Conservation (phyloP, 2,797 vertebrate species). For the Otus scops region DNA sequence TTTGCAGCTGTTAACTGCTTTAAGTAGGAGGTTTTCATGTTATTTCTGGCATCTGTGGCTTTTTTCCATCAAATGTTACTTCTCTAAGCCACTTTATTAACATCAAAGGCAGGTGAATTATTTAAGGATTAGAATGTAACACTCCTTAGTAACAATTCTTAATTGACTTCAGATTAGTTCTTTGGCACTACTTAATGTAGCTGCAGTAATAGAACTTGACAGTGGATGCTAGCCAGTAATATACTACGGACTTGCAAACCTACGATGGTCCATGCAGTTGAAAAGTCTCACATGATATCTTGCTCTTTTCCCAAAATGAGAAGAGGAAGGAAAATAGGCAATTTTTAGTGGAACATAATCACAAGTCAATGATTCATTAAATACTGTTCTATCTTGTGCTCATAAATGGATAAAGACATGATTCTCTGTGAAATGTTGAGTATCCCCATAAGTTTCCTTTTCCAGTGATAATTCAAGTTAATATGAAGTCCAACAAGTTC, state of each 20-base stretch:
- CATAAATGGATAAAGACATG: background rate
- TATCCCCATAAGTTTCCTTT: background rate
- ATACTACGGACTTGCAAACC: background rate
- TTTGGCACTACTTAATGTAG: constrained; percentile 44
- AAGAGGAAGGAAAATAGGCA: background rate
- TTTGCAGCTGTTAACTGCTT: constrained; percentile 52
- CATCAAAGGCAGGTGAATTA: constrained; percentile 68
- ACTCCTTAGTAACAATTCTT: constrained; percentile 32
- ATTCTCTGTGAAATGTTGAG: background rate
- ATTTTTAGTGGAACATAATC: background rate
- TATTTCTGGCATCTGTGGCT: constrained; percentile 39
- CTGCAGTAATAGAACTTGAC: constrained; percentile 20
- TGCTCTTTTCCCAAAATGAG: background rate
- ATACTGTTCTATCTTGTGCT: background rate
- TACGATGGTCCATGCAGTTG: background rate
- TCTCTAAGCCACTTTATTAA: constrained; percentile 62
- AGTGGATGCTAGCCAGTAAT: background rate
- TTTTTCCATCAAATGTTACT: constrained; percentile 43
- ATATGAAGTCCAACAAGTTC: background rate
- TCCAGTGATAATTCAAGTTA: background rate
- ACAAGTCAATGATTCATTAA: constrained; percentile 26
- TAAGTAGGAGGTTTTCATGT: constrained; percentile 39
- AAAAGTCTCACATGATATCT: background rate
- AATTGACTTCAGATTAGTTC: constrained; percentile 49
- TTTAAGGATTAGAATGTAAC: constrained; percentile 62